Conservation (phyloP, 1,140 invertebrate genomes). For the Hestina assimilis region DNA sequence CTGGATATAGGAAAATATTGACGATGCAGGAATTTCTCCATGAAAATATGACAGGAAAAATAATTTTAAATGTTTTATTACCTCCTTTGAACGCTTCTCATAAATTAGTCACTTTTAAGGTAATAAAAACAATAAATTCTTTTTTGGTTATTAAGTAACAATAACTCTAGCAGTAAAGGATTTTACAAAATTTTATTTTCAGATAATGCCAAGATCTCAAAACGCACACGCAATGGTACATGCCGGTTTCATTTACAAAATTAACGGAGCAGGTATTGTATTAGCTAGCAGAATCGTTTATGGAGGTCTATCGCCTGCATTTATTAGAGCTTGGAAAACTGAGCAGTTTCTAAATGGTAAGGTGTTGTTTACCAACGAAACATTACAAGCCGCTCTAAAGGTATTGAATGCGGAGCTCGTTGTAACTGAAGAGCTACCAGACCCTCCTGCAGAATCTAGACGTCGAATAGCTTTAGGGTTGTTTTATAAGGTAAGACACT, state of each 20-base stretch:
- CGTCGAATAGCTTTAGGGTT: slow-evolving; percentile 78
- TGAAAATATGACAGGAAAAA: slow-evolving; percentile 81
- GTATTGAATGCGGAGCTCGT: slow-evolving; percentile 79
- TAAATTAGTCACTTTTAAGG: slow-evolving; percentile 80
- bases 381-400: slow-evolving; percentile 75
- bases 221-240: slow-evolving; percentile 48
- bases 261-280: slow-evolving; percentile 25
- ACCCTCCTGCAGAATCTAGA: slow-evolving; percentile 80
- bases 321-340: slow-evolving; percentile 80
- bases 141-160: no score
- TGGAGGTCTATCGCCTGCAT: slow-evolving; percentile 83
- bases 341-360: slow-evolving; percentile 78
- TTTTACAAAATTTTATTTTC: neutral
- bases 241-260: slow-evolving; percentile 46
- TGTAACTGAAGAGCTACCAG: slow-evolving; percentile 77
- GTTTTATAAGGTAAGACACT: slow-evolving; percentile 80
- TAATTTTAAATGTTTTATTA: slow-evolving; percentile 80
- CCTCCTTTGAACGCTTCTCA: slow-evolving; percentile 71
- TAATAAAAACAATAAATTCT: slow-evolving; percentile 68
- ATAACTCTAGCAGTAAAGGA: no score
- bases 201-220: slow-evolving; percentile 34
- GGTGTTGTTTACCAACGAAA: slow-evolving; percentile 66
- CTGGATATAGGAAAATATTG: slow-evolving; percentile 34
- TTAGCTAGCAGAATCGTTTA: slow-evolving; percentile 65
- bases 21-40: slow-evolving; percentile 79